phyloP scores from a whole-genome alignment of 2,797 vertebrate genomes.

The Echiichthys vipera region DNA sequence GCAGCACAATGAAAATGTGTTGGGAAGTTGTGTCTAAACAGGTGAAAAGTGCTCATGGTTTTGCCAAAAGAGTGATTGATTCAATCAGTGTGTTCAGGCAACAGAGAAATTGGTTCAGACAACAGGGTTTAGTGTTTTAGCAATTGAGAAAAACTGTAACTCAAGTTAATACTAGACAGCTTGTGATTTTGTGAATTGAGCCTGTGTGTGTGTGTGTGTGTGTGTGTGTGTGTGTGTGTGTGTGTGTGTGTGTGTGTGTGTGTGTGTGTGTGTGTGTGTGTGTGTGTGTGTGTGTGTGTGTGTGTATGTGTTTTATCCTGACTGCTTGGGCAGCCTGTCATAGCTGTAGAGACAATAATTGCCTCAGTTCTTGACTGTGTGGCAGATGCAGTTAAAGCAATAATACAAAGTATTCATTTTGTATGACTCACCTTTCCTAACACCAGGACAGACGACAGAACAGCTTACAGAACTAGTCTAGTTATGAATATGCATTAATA shows the following conservation, averaged over 20 bases:
- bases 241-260: slow-evolving; percentile 11
- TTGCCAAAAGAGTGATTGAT: no score
- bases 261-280: slow-evolving; percentile 22
- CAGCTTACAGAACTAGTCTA: neutral
- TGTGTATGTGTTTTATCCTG: neutral
- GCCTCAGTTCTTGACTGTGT: slow-evolving; percentile 46
- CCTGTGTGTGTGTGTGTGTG: slow-evolving; percentile 5
- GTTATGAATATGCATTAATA: slow-evolving; percentile 14
- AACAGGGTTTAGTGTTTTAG: no score
- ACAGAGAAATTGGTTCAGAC: no score
- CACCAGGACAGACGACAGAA: neutral
- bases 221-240: slow-evolving; percentile 18
- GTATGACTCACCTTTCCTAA: slow-evolving; percentile 20
- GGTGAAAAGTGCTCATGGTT: no score
- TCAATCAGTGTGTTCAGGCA: no score
- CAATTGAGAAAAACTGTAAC: no score
- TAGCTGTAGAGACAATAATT: slow-evolving; percentile 68
- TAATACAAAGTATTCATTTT: slow-evolving; percentile 56
- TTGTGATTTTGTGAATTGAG: slow-evolving; percentile 53
- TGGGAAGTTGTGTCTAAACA: no score
- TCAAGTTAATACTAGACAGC: slow-evolving; percentile 33
- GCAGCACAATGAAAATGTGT: no score
- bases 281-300: slow-evolving; percentile 2
- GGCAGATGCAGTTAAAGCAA: slow-evolving; percentile 61
- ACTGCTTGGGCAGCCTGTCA: slow-evolving; percentile 67